Conservation (phyloP, 2,113 vertebrate genomes). For the Regulus satrapa region DNA sequence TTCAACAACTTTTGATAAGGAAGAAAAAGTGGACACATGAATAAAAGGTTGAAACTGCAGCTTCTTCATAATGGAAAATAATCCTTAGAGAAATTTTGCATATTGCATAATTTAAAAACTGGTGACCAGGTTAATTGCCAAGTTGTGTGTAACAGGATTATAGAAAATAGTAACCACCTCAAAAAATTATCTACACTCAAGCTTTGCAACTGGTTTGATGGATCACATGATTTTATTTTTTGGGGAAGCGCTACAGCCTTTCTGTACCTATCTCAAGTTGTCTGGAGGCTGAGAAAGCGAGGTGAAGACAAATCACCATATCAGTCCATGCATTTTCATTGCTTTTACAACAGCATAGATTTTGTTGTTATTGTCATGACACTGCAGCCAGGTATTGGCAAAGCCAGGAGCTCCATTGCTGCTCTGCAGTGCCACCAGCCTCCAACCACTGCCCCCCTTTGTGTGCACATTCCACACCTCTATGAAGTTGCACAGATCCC, state of each 20-base stretch:
- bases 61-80: not conserved
- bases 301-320: not conserved
- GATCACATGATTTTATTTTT: not conserved
- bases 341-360: not conserved
- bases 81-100: not conserved
- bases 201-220: not conserved
- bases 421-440: not conserved
- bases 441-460: not conserved
- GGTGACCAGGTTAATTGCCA: not conserved
- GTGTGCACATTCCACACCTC: not conserved
- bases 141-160: not conserved
- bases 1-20: not conserved
- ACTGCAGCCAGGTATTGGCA: not conserved
- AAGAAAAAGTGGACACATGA: not conserved
- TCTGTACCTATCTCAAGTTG: not conserved
- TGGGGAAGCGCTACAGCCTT: fast-evolving
- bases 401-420: not conserved
- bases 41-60: not conserved
- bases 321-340: not conserved
- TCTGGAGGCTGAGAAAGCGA: not conserved
- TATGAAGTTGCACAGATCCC: not conserved
- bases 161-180: not conserved
- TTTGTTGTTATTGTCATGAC: not conserved
- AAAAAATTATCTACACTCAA: not conserved
- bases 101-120: not conserved